phyloP scores from a whole-genome alignment of 2,888 invertebrate genomes.

The Agrotis puta region DNA sequence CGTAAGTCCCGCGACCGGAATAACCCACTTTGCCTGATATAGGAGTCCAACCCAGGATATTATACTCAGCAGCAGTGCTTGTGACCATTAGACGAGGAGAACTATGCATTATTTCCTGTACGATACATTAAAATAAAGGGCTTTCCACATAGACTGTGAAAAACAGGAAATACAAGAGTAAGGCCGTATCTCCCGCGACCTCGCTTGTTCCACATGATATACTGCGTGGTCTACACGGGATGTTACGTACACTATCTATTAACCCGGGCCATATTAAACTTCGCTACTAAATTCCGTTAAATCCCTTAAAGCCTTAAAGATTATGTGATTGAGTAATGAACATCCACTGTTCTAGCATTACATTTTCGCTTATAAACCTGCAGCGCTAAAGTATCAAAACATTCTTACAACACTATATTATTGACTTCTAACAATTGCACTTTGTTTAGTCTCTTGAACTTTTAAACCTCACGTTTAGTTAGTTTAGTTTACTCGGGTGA shows the following conservation, averaged over 20 bases:
- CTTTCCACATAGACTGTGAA: background rate
- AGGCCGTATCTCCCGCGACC: conserved; percentile 1
- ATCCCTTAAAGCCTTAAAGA: background rate
- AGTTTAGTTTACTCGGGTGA: background rate
- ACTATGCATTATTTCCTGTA: too few relatives aligned
- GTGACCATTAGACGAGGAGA: too few relatives aligned
- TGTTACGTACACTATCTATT: conserved; percentile 6
- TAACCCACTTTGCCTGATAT: background rate
- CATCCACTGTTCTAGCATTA: background rate
- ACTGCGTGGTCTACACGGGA: conserved; percentile 4
- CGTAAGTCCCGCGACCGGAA: too few relatives aligned
- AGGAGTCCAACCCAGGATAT: background rate
- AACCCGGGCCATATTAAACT: conserved; percentile 2
- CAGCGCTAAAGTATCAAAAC: too few relatives aligned
- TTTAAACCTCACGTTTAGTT: too few relatives aligned
- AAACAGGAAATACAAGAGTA: background rate
- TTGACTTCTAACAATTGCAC: background rate
- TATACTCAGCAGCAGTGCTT: too few relatives aligned
- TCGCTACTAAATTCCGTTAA: conserved; percentile 10
- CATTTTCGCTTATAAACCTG: background rate
- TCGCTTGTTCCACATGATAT: conserved; percentile 23
- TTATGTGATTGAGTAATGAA: conserved; percentile 1
- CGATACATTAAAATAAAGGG: background rate
- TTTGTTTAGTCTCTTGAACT: background rate
- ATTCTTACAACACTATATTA: too few relatives aligned